Evolutionary conservation across 30 jellyfish, hydroid and myxozoan species (phyloP).

Genomic region (Phacellophora camtschatica): DNA sequence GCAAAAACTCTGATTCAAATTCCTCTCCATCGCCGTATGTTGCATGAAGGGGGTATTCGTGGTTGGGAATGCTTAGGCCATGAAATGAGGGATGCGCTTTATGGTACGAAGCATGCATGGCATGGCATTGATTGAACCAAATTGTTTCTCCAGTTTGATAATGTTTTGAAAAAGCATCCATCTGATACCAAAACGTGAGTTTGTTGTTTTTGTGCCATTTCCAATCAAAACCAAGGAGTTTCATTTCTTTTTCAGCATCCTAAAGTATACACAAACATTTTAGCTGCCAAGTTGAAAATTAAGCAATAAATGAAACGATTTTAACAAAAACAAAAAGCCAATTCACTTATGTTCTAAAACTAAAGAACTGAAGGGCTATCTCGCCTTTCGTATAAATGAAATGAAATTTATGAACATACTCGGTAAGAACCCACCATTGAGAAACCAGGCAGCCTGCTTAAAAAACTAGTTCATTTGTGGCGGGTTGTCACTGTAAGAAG

Average conservation of each 20-base stretch:
- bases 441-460: too few species aligned
- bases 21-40: constrained; percentile 95
- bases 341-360: too few species aligned
- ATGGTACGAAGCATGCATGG: constrained; percentile 72
- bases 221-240: constrained; percentile 56
- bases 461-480: too few species aligned
- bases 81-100: constrained; percentile 71
- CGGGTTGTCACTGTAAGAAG: too few species aligned
- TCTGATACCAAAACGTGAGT: constrained; percentile 35
- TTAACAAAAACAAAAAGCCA: not conserved
- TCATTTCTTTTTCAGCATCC: constrained; percentile 70
- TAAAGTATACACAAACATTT: not conserved
- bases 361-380: too few species aligned
- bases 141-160: constrained; percentile 67
- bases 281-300: not conserved
- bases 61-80: constrained; percentile 29
- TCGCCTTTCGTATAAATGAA: too few species aligned
- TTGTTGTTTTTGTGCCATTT: constrained; percentile 50
- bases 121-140: constrained; percentile 87
- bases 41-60: constrained; percentile 67
- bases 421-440: too few species aligned
- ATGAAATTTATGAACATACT: too few species aligned
- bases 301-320: not conserved
- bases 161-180: constrained; percentile 54
- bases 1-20: constrained; percentile 69